Conservation (phyloP, 2,113 vertebrate genomes). For the Silurus glanis region DNA sequence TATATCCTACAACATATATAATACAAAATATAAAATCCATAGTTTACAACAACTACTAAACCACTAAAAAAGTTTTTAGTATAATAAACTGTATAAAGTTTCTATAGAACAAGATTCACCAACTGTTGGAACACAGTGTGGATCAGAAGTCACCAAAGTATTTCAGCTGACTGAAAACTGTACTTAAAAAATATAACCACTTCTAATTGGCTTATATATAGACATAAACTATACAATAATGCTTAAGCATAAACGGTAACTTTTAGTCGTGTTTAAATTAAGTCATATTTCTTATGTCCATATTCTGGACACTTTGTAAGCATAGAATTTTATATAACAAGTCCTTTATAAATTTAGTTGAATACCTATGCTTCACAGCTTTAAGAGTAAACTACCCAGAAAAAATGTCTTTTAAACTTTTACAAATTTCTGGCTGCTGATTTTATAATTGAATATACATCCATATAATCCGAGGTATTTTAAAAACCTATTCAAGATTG, state of each 20-base stretch:
- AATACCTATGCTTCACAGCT: neutral
- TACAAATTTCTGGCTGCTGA: neutral
- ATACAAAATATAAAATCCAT: neutral
- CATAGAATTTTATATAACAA: neutral
- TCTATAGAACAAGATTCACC: neutral
- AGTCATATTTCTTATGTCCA: neutral
- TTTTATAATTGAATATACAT: neutral
- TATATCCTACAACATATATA: neutral
- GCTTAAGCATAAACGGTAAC: neutral
- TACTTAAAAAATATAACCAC: neutral
- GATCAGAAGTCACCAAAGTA: neutral
- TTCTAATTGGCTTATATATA: neutral
- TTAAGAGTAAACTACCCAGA: neutral
- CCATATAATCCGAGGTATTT: neutral
- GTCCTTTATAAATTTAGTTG: neutral
- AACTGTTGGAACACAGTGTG: neutral
- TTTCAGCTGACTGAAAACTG: neutral
- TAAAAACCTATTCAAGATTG: neutral
- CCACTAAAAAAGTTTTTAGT: neutral
- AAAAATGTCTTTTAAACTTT: neutral
- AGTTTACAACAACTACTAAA: neutral
- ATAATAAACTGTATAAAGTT: neutral
- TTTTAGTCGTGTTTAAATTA: neutral
- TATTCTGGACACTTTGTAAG: neutral
- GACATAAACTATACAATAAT: neutral